Percentiles rank a stretch among this genome's conserved stretches.
Evolutionary conservation across 2,888 invertebrate genomes (phyloP).

Genomic region (Sphaerophoria rueppellii): DNA sequence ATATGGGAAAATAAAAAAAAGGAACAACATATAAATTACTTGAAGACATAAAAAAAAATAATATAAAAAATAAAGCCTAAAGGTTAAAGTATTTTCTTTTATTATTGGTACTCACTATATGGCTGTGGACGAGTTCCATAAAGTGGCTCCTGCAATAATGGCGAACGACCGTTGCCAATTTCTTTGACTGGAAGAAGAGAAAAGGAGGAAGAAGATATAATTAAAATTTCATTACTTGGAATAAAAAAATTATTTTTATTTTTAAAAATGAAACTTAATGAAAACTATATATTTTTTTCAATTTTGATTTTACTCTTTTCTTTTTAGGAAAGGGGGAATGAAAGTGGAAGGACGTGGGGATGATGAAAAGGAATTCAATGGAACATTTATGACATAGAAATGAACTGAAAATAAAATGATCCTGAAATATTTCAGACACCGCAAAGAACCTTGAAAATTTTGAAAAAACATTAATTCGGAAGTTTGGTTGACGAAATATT

Average conservation of each 20-base stretch:
- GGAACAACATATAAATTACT: constrained; percentile 35
- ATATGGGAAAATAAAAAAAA: not conserved
- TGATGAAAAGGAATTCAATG: too few species aligned
- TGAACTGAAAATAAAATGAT: too few species aligned
- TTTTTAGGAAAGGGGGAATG: not conserved
- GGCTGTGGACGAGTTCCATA: constrained; percentile 94
- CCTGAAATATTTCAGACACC: too few species aligned
- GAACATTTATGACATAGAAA: too few species aligned
- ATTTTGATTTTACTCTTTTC: constrained; percentile 31
- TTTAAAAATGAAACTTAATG: not conserved
- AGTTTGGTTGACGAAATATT: too few species aligned
- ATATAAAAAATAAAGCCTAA: constrained; percentile 26
- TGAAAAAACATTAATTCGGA: too few species aligned
- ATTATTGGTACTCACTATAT: constrained; percentile 88
- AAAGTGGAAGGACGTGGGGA: not conserved
- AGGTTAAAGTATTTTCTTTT: not conserved
- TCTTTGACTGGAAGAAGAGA: constrained; percentile 82
- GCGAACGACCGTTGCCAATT: constrained; percentile 87
- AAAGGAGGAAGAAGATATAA: constrained; percentile 74
- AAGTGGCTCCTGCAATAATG: constrained; percentile 93
- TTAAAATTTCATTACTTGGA: constrained; percentile 75
- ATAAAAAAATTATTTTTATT: constrained; percentile 76
- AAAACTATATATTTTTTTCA: not conserved
- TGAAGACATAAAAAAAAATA: constrained; percentile 10
- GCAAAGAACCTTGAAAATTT: too few species aligned